Conservation (phyloP, 2,888 invertebrate genomes). For the Drosophila bunnanda region DNA sequence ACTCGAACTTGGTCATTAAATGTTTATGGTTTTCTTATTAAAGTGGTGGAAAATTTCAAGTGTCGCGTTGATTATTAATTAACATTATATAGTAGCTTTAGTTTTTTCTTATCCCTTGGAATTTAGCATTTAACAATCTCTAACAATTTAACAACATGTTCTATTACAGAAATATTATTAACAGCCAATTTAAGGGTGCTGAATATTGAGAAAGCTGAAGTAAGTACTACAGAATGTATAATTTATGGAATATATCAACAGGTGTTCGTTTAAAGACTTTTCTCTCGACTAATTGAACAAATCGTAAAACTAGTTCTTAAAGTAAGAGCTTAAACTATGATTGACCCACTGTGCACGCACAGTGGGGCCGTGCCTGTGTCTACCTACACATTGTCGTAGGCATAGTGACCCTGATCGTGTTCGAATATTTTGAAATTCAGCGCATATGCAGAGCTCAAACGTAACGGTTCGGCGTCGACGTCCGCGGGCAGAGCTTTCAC, state of each 20-base stretch:
- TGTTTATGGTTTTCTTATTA: not conserved
- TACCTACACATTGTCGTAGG: conserved; percentile 82
- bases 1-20: not conserved
- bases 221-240: not conserved
- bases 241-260: not conserved
- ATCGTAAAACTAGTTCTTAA: not conserved
- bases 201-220: not conserved
- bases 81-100: not conserved
- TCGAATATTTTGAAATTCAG: conserved; percentile 87
- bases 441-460: conserved; percentile 86
- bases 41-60: conserved; percentile 1
- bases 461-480: conserved; percentile 82
- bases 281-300: not conserved
- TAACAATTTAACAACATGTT: not conserved
- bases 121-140: not conserved
- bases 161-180: not conserved
- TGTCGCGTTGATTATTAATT: not conserved
- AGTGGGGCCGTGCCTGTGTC: conserved; percentile 13
- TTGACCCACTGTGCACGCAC: conserved; percentile 15
- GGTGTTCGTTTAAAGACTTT: not conserved
- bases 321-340: not conserved
- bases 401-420: conserved; percentile 85
- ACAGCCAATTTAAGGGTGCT: not conserved
- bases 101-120: not conserved
- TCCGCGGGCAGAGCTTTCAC: conserved; percentile 81